Conservation (phyloP, 1,140 invertebrate genomes). For the Bombus affinis region DNA sequence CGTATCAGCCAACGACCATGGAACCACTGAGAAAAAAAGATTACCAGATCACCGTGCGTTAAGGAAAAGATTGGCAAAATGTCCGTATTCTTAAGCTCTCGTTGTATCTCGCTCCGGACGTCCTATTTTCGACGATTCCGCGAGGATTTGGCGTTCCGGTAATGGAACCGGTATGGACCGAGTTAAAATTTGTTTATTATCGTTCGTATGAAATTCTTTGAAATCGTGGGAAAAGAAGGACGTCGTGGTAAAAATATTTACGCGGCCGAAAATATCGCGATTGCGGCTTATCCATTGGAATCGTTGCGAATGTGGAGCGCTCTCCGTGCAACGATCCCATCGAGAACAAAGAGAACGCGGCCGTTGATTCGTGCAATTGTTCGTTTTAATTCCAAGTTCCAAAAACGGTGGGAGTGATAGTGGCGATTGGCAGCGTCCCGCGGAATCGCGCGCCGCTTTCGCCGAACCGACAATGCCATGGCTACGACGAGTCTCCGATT, state of each 20-base stretch:
- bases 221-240: neutral
- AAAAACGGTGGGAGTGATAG: neutral
- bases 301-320: too few species aligned
- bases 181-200: neutral
- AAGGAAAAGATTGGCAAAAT: neutral
- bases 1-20: neutral
- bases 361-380: neutral
- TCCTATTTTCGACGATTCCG: neutral
- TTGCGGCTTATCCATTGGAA: neutral
- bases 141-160: neutral
- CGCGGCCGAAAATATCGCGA: neutral
- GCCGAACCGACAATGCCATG: slow-evolving; percentile 10
- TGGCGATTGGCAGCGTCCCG: neutral
- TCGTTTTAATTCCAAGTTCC: neutral
- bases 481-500: neutral
- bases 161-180: too few species aligned
- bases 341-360: neutral
- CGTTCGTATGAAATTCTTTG: neutral
- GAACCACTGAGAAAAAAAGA: neutral
- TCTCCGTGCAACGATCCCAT: neutral
- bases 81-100: neutral
- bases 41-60: neutral
- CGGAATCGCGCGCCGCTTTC: neutral
- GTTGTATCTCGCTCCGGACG: neutral
- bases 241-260: slow-evolving; percentile 26